Percentiles rank a stretch among this genome's conserved stretches.
phyloP scores from a whole-genome alignment of 2,888 invertebrate genomes.

The Formica aserva region DNA sequence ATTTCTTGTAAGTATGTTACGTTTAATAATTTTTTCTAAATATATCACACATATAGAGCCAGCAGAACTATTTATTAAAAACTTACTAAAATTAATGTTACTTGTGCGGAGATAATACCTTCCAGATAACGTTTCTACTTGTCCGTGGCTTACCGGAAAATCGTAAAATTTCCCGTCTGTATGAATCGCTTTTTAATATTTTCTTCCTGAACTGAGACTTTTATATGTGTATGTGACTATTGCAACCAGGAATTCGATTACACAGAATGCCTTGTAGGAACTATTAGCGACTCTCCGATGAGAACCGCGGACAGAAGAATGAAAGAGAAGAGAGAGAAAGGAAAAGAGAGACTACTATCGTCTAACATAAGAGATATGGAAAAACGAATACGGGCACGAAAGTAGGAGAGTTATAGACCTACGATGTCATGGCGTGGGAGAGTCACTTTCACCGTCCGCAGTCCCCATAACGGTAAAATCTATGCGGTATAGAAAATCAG shows the following conservation, averaged over 20 bases:
- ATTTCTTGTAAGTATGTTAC: not conserved
- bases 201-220: not conserved
- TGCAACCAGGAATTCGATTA: constrained; percentile 66
- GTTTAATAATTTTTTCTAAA: not conserved
- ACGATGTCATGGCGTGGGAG: constrained; percentile 84
- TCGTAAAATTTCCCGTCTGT: not conserved
- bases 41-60: not conserved
- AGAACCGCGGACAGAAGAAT: constrained; percentile 21
- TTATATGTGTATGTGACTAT: not conserved
- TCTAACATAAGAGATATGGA: constrained; percentile 47
- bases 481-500: constrained; percentile 65
- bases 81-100: not conserved
- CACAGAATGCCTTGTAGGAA: constrained; percentile 29
- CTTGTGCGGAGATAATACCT: not conserved
- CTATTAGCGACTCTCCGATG: constrained; percentile 54
- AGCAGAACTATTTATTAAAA: not conserved
- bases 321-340: constrained; percentile 7
- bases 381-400: constrained; percentile 38
- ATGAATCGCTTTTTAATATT: not conserved
- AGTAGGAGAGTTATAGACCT: constrained; percentile 72
- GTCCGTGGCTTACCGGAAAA: not conserved
- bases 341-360: constrained; percentile 41
- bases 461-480: constrained; percentile 73
- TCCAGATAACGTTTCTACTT: not conserved
- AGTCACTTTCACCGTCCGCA: constrained; percentile 83